phyloP scores from a whole-genome alignment of 2,113 vertebrate genomes.

The rabbit (Oryctolagus cuniculus) region DNA sequence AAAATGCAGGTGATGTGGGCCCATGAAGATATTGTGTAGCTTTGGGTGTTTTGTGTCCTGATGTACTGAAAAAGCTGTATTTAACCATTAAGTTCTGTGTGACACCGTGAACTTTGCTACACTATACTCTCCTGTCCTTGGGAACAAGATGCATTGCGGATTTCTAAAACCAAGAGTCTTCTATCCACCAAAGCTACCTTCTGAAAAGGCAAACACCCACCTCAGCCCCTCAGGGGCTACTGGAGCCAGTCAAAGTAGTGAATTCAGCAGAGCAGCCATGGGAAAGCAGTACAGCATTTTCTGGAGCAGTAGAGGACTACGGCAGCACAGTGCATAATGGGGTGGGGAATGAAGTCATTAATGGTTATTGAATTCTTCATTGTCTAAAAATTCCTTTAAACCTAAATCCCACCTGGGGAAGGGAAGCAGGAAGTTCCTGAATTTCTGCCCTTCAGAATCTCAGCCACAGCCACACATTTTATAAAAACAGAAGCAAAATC shows the following conservation, averaged over 20 bases:
- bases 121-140: background rate
- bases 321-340: background rate
- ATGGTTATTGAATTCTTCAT: background rate
- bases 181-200: background rate
- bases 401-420: slow-evolving; percentile 22
- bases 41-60: background rate
- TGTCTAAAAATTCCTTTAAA: slow-evolving; percentile 37
- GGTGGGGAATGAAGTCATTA: background rate
- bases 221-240: background rate
- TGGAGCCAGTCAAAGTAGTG: background rate
- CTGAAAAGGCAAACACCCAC: background rate
- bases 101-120: background rate
- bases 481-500: slow-evolving; percentile 21
- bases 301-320: slow-evolving; percentile 18
- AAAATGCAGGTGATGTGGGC: background rate
- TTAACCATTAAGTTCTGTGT: background rate
- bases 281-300: background rate
- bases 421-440: background rate
- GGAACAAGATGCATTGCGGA: background rate
- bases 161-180: background rate
- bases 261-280: background rate
- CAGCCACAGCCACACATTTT: background rate
- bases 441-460: background rate
- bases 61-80: background rate
- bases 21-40: background rate